Percentiles rank a stretch among this genome's conserved stretches.
phyloP scores from a whole-genome alignment of 2,797 vertebrate species.

The Myioborus melanocephalus region DNA sequence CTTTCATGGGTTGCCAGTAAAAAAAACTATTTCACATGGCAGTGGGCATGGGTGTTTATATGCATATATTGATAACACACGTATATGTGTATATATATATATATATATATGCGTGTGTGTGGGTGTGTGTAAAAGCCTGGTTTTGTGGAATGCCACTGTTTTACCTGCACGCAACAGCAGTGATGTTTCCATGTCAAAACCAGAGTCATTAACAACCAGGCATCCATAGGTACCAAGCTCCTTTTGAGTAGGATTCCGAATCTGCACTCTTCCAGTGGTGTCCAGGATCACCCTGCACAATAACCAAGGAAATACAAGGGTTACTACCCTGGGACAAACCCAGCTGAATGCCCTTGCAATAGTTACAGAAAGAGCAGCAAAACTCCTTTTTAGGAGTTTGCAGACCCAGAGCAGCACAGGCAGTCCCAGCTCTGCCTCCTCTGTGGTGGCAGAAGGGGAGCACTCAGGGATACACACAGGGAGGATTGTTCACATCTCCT shows the following conservation, averaged over 20 bases:
- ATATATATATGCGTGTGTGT: neutral
- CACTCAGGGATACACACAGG: fast-evolving
- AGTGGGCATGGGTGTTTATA: neutral
- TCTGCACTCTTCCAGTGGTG: conserved; percentile 72
- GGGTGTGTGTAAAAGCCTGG: fast-evolving
- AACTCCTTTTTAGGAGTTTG: neutral
- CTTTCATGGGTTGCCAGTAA: neutral
- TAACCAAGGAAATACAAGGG: neutral
- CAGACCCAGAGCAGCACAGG: neutral
- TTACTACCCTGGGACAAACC: neutral
- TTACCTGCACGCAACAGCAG: conserved; percentile 81
- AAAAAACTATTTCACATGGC: neutral
- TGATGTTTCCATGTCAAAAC: conserved; percentile 81
- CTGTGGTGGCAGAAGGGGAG: neutral
- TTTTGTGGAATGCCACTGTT: neutral
- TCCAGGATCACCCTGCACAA: conserved; percentile 76
- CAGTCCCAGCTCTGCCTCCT: neutral
- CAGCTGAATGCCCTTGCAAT: neutral
- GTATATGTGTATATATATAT: too few relatives aligned
- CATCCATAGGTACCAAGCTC: conserved; percentile 86
- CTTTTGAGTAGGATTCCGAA: conserved; percentile 73
- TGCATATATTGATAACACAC: neutral
- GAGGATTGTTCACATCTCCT: neutral
- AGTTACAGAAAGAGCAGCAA: neutral
- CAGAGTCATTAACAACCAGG: conserved; percentile 73